These are phyloP conservation scores for Lethenteron reissneri DNA, from an alignment of 2,113 vertebrate genomes.

Conservation along the genomic window DNA sequence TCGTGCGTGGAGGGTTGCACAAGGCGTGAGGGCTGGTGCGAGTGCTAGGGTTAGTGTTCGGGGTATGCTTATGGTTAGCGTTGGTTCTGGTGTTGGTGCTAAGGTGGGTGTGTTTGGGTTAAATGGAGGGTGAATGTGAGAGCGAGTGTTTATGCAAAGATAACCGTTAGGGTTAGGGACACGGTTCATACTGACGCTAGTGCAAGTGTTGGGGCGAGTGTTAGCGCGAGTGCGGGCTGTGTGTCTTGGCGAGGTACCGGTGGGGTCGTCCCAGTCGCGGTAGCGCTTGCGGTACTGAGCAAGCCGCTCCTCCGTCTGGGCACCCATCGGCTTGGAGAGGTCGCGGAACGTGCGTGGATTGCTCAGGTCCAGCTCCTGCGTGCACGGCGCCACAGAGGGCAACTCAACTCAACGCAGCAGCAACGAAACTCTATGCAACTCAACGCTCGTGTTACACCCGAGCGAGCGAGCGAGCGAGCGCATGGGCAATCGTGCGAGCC, in stretches of 20 bases:
- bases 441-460: background rate
- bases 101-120: background rate
- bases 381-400: too few relatives aligned
- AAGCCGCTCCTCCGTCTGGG: constrained; percentile 75
- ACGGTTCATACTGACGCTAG: too few relatives aligned
- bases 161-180: too few relatives aligned
- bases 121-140: background rate
- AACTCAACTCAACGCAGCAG: background rate
- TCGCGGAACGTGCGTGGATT: constrained; percentile 90
- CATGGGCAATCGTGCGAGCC: too few relatives aligned
- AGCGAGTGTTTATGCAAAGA: background rate
- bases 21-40: background rate
- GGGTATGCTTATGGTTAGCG: too few relatives aligned
- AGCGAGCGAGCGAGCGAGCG: too few relatives aligned
- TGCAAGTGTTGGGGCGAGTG: too few relatives aligned
- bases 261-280: constrained; percentile 95
- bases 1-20: too few relatives aligned
- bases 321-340: constrained; percentile 83
- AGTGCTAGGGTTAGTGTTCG: background rate
- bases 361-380: constrained; percentile 70
- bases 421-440: constrained; percentile 11
- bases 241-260: constrained; percentile 26
- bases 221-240: too few relatives aligned
- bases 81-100: background rate
- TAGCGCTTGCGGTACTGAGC: constrained; percentile 91